Percentiles rank a stretch among this genome's conserved stretches.
These are phyloP conservation scores for Neodontobutis hainanensis DNA, from an alignment of 2,113 vertebrate genomes.

Conservation along the genomic window DNA sequence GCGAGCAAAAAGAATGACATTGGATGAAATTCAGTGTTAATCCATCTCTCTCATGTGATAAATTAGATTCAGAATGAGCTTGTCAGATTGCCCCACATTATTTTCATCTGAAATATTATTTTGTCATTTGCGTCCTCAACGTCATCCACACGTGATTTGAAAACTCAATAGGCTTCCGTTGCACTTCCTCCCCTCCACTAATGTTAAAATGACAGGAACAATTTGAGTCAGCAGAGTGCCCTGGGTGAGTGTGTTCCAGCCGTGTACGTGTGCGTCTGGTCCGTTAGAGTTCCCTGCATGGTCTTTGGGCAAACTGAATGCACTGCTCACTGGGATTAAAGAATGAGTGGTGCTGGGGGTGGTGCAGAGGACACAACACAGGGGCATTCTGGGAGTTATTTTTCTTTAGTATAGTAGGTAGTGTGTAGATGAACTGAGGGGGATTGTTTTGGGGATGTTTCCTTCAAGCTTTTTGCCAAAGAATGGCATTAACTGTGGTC, in stretches of 20 bases:
- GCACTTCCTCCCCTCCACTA: not conserved
- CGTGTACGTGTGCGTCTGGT: constrained; percentile 60
- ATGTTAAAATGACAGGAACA: constrained; percentile 3
- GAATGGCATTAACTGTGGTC: too few species aligned
- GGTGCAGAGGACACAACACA: constrained; percentile 59
- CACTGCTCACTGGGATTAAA: constrained; percentile 92
- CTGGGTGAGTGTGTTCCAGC: constrained; percentile 32
- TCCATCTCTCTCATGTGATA: too few species aligned
- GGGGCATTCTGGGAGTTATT: constrained; percentile 83
- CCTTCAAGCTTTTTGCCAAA: too few species aligned
- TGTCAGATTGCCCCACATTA: not conserved
- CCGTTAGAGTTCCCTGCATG: constrained; percentile 73
- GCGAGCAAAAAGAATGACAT: too few species aligned
- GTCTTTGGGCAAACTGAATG: constrained; percentile 86
- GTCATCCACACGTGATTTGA: not conserved
- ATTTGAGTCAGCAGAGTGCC: constrained; percentile 19
- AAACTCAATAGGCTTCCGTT: not conserved
- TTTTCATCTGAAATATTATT: constrained; percentile 7
- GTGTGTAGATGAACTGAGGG: constrained; percentile 61
- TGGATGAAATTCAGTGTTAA: too few species aligned
- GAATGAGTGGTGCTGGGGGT: constrained; percentile 67
- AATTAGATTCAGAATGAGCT: too few species aligned
- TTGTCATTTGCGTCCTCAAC: constrained; percentile 1
- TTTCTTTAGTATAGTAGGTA: constrained; percentile 58
- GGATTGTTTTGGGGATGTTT: too few species aligned